Evolutionary conservation across 1,140 invertebrate genomes (phyloP).

Genomic region (Lepidurus arcticus): DNA sequence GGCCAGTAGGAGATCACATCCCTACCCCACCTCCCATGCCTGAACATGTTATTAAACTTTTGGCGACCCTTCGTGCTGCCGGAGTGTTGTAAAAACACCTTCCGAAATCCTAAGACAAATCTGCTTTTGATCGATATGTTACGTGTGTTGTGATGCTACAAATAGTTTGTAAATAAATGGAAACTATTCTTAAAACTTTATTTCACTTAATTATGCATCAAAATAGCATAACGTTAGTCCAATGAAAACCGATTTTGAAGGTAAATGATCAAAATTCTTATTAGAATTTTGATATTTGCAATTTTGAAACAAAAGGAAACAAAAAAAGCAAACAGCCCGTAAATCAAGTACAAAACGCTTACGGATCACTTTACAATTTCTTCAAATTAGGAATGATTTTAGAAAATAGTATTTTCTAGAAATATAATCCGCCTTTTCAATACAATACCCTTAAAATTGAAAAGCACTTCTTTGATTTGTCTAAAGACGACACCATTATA

Average conservation of each 20-base stretch:
- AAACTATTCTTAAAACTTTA: too few relatives aligned
- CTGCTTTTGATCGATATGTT: conserved; percentile 44
- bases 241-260: conserved; percentile 37
- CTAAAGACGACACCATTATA: too few relatives aligned
- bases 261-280: background rate
- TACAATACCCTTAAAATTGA: too few relatives aligned
- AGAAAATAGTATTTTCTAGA: too few relatives aligned
- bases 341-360: background rate
- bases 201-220: too few relatives aligned
- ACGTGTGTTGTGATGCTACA: conserved; percentile 40
- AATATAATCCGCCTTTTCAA: too few relatives aligned
- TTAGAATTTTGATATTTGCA: background rate
- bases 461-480: too few relatives aligned
- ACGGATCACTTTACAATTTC: background rate
- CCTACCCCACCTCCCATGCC: conserved; percentile 37
- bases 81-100: background rate
- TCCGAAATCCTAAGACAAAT: conserved; percentile 41
- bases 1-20: conserved; percentile 41
- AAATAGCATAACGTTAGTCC: too few relatives aligned
- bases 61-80: background rate
- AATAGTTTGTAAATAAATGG: too few relatives aligned
- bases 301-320: too few relatives aligned
- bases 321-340: background rate
- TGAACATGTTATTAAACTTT: conserved; percentile 1
- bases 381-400: too few relatives aligned